Conservation (phyloP, 2,797 vertebrate genomes). For the Notamacropus eugenii region DNA sequence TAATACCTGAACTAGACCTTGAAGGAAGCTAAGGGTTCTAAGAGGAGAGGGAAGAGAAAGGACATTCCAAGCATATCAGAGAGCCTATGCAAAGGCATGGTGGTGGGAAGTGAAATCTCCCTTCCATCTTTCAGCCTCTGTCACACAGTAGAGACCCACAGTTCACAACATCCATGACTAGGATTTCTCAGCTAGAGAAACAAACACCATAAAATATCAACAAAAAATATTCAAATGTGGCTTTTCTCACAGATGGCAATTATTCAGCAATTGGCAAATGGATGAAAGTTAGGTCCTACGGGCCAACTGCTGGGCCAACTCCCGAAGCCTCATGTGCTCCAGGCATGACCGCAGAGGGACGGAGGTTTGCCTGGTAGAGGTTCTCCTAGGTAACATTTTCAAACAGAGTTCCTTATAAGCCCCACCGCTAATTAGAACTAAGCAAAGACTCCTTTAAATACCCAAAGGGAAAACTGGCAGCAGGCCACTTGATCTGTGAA, state of each 20-base stretch:
- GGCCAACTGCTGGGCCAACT: background rate
- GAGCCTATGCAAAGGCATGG: background rate
- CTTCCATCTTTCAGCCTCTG: background rate
- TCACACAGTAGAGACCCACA: background rate
- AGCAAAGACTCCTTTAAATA: slow-evolving; percentile 36
- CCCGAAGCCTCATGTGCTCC: slow-evolving; percentile 33
- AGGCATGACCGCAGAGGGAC: slow-evolving; percentile 5
- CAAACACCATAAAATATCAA: slow-evolving; percentile 29
- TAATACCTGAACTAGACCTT: background rate
- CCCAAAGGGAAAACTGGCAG: slow-evolving; percentile 13
- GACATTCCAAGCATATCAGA: background rate
- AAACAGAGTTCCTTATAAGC: background rate
- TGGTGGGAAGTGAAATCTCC: background rate
- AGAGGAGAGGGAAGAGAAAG: background rate
- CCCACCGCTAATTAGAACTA: slow-evolving; percentile 45
- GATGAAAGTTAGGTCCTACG: slow-evolving; percentile 43
- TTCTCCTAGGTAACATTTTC: slow-evolving; percentile 26
- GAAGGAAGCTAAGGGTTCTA: background rate
- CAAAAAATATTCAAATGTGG: slow-evolving; percentile 23
- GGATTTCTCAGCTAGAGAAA: slow-evolving; percentile 23
- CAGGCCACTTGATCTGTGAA: slow-evolving; percentile 31
- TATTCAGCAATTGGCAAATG: slow-evolving; percentile 33
- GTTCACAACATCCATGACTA: background rate
- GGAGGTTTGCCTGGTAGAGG: slow-evolving; percentile 12
- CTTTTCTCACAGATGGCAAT: background rate